Conservation (phyloP, 2,888 invertebrate genomes). For the Eristalis tenax region DNA sequence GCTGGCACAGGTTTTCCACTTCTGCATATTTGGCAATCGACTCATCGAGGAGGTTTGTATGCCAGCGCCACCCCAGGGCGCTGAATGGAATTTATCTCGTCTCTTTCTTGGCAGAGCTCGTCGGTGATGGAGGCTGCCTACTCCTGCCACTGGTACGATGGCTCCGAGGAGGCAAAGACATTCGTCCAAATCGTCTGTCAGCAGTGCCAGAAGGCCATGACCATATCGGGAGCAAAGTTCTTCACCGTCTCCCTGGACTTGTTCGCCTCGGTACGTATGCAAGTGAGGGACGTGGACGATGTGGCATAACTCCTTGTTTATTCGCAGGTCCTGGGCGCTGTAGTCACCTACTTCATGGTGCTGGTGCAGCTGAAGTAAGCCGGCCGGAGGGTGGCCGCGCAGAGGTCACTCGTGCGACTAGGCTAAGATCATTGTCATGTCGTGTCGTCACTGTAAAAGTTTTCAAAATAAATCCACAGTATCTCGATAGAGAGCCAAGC, state of each 20-base stretch:
- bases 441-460: neutral
- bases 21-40: conserved; percentile 93
- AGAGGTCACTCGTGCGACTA: neutral
- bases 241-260: conserved; percentile 93
- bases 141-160: conserved; percentile 95
- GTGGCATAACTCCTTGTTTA: conserved; percentile 1
- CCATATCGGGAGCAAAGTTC: conserved; percentile 94
- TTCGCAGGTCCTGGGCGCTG: conserved; percentile 90
- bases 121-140: conserved; percentile 96
- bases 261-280: conserved; percentile 89
- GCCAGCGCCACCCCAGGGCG: neutral
- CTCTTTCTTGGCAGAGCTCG: conserved; percentile 85
- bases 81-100: conserved; percentile 43
- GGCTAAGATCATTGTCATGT: neutral
- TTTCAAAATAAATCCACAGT: neutral
- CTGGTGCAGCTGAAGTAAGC: conserved; percentile 91
- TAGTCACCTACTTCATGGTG: conserved; percentile 96
- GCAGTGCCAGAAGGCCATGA: conserved; percentile 94
- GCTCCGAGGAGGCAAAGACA: conserved; percentile 94
- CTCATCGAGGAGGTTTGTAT: conserved; percentile 90
- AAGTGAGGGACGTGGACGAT: neutral
- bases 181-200: conserved; percentile 95
- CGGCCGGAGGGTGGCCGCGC: neutral
- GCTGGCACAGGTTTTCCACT: conserved; percentile 91
- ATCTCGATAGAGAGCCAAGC: neutral